Evolutionary conservation across 2,797 vertebrate species (phyloP).

Genomic region (Vireo griseus): DNA sequence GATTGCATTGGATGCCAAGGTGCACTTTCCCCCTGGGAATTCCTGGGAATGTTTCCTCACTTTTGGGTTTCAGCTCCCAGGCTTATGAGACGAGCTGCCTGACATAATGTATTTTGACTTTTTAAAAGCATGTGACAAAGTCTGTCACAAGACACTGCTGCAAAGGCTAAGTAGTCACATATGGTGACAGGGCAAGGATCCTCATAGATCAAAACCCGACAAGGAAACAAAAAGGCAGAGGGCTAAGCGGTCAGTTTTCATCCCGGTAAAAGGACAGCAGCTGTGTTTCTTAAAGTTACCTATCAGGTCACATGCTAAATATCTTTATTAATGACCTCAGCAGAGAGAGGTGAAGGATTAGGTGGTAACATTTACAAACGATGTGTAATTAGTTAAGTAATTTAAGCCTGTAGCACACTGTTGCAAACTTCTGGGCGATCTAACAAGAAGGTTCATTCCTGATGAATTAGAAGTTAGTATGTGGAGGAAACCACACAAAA

Average conservation of each 20-base stretch:
- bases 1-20: background rate
- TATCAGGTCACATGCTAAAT: slow-evolving; percentile 13
- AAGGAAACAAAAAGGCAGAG: slow-evolving; percentile 44
- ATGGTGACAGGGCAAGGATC: slow-evolving; percentile 45
- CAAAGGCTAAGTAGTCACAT: slow-evolving; percentile 41
- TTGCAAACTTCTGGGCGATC: background rate
- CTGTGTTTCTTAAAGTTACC: slow-evolving; percentile 6
- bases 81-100: background rate
- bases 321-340: slow-evolving; percentile 20
- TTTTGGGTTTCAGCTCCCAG: background rate
- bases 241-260: slow-evolving; percentile 32
- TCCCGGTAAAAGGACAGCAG: slow-evolving; percentile 37
- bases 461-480: background rate
- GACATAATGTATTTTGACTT: slow-evolving; percentile 30
- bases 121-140: slow-evolving; percentile 43
- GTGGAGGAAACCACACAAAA: background rate
- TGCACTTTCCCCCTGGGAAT: background rate
- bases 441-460: background rate
- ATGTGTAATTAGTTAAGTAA: slow-evolving; percentile 21
- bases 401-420: background rate
- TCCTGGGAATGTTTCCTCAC: background rate
- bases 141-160: slow-evolving; percentile 9
- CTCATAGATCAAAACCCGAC: slow-evolving; percentile 29
- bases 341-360: slow-evolving; percentile 2
- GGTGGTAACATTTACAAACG: slow-evolving; percentile 22